Percentiles rank a stretch among this genome's conserved stretches.
Conservation (phyloP, 2,113 vertebrate genomes). For the Pelecanoides urinatrix region DNA sequence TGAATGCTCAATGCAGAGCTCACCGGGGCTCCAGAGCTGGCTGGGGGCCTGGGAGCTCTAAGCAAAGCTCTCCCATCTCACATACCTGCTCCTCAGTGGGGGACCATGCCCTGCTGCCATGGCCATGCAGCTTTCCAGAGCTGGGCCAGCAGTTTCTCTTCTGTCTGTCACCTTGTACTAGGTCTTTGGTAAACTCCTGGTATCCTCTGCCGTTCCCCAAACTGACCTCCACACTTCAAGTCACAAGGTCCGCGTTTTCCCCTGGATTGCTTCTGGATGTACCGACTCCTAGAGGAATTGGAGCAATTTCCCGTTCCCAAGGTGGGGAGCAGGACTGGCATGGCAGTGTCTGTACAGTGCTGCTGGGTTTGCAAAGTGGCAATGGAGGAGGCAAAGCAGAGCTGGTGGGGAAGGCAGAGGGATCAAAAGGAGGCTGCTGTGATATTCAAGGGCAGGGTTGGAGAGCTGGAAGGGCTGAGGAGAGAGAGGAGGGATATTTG, state of each 20-base stretch:
- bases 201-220: not conserved
- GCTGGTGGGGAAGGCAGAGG: not conserved
- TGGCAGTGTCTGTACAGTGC: too few relatives aligned
- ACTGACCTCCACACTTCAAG: not conserved
- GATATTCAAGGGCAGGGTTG: not conserved
- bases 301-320: not conserved
- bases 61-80: not conserved
- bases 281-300: not conserved
- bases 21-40: fast-evolving
- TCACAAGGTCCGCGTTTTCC: not conserved
- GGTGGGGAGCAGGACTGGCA: not conserved
- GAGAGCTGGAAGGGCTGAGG: not conserved
- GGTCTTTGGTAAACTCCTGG: not conserved
- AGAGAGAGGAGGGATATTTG: not conserved
- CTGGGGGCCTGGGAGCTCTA: not conserved
- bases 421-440: not conserved
- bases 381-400: not conserved
- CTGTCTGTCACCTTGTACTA: not conserved
- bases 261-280: not conserved
- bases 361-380: not conserved
- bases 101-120: not conserved
- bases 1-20: not conserved
- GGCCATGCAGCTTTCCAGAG: not conserved
- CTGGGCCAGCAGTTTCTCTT: not conserved
- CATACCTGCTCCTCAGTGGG: not conserved